Evolutionary conservation across 2,888 invertebrate genomes (phyloP).

Genomic region (Antitype chi): DNA sequence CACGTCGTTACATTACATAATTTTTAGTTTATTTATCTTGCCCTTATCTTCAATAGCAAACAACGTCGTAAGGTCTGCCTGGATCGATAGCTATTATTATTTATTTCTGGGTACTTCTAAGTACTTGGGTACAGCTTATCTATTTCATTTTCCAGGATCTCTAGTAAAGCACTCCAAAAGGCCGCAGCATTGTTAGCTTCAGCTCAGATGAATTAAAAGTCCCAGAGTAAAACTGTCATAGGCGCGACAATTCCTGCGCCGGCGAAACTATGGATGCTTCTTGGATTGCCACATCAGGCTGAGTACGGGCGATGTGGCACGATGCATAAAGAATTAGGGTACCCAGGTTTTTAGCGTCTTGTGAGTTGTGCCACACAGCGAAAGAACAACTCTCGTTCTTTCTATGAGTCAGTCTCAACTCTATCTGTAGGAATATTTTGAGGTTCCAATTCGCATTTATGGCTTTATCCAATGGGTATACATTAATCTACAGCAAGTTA

Average conservation of each 20-base stretch:
- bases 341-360: background rate
- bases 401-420: background rate
- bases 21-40: conserved; percentile 36
- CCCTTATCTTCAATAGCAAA: conserved; percentile 41
- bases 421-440: background rate
- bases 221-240: background rate
- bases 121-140: background rate
- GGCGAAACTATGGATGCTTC: background rate
- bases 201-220: background rate
- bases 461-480: background rate
- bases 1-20: conserved; percentile 17
- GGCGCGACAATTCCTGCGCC: background rate
- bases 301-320: background rate
- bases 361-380: background rate
- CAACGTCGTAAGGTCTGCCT: conserved; percentile 45
- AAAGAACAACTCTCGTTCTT: background rate
- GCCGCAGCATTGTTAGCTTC: background rate
- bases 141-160: background rate
- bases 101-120: conserved; percentile 18
- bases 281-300: background rate
- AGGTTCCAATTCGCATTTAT: background rate
- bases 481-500: background rate
- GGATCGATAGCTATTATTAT: conserved; percentile 43
- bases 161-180: background rate
- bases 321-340: background rate